phyloP scores from a whole-genome alignment of 37 sponge, comb jelly and placozoan species.

The Geodia barretti region DNA sequence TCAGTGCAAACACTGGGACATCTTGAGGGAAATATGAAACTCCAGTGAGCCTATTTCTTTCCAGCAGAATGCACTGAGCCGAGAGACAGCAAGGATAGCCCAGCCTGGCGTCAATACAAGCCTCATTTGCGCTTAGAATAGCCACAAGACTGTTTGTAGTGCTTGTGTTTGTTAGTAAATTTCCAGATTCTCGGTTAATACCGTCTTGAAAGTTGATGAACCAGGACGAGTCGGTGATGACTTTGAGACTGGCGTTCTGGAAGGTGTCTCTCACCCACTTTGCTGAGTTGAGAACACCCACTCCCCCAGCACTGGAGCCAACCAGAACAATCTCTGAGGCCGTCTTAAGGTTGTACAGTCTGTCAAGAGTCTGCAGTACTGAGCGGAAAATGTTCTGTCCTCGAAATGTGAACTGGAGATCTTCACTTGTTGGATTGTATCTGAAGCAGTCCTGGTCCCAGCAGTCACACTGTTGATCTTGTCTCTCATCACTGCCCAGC shows the following conservation, averaged over 20 bases:
- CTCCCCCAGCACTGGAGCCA: conserved; percentile 86
- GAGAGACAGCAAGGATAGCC: conserved; percentile 82
- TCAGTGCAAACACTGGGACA: conserved; percentile 35
- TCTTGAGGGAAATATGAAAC: conserved; percentile 42
- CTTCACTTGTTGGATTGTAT: conserved; percentile 5
- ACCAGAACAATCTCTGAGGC: conserved; percentile 59
- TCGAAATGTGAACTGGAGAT: conserved; percentile 71
- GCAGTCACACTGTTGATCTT: background rate
- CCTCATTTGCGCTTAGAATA: background rate
- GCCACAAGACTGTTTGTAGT: background rate
- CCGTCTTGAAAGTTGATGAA: conserved; percentile 81
- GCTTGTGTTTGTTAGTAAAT: background rate
- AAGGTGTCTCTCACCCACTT: conserved; percentile 30
- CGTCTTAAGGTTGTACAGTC: conserved; percentile 6
- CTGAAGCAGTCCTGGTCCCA: conserved; percentile 12
- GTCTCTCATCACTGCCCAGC: conserved; percentile 17
- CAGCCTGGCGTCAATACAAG: conserved; percentile 24
- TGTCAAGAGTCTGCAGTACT: conserved; percentile 19
- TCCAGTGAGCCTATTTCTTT: conserved; percentile 6
- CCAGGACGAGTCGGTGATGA: conserved; percentile 86
- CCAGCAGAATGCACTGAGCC: conserved; percentile 55
- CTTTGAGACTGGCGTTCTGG: background rate
- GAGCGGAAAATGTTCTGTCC: conserved; percentile 53
- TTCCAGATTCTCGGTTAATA: background rate
- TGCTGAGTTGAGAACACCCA: conserved; percentile 75